Conservation (phyloP, 2,113 vertebrate species). For the Dipodomys stephensi region DNA sequence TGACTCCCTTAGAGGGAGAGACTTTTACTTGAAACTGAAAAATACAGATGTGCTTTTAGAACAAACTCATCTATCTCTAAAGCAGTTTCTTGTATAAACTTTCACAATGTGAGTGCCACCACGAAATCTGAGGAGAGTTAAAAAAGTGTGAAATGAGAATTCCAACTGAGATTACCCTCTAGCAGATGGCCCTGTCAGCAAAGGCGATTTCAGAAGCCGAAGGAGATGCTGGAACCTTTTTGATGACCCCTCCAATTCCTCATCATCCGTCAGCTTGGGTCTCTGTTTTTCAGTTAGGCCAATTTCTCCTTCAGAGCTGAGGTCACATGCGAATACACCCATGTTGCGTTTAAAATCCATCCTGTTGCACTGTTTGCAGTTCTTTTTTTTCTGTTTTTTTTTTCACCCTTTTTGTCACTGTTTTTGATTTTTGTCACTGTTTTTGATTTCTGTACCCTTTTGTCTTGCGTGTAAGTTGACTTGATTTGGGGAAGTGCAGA, state of each 20-base stretch:
- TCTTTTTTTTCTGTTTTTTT: too few species aligned
- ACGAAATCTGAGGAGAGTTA: conserved; percentile 37
- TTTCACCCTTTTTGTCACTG: too few species aligned
- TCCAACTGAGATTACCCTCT: neutral
- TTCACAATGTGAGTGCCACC: conserved; percentile 6
- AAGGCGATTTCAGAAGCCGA: conserved; percentile 31
- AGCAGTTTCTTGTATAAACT: neutral
- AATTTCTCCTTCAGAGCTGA: conserved; percentile 4
- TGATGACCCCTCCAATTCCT: neutral
- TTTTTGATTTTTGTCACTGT: too few species aligned
- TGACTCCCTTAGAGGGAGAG: neutral
- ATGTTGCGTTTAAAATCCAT: conserved; percentile 25
- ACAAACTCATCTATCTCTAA: neutral
- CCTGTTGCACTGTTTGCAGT: neutral
- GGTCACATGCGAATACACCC: neutral
- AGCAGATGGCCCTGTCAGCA: neutral
- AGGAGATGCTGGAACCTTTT: neutral
- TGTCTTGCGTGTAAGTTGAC: too few species aligned
- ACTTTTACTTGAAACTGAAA: conserved; percentile 1
- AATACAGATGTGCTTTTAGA: neutral
- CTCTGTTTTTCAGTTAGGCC: neutral
- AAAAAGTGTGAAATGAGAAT: conserved; percentile 41
- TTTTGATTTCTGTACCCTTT: too few species aligned
- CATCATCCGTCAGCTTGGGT: neutral
- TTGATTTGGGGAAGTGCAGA: too few species aligned